Percentiles rank a stretch among this genome's conserved stretches.
These are phyloP conservation scores for Neodiprion lecontei DNA, from an alignment of 1,140 invertebrate species.

Conservation along the genomic window DNA sequence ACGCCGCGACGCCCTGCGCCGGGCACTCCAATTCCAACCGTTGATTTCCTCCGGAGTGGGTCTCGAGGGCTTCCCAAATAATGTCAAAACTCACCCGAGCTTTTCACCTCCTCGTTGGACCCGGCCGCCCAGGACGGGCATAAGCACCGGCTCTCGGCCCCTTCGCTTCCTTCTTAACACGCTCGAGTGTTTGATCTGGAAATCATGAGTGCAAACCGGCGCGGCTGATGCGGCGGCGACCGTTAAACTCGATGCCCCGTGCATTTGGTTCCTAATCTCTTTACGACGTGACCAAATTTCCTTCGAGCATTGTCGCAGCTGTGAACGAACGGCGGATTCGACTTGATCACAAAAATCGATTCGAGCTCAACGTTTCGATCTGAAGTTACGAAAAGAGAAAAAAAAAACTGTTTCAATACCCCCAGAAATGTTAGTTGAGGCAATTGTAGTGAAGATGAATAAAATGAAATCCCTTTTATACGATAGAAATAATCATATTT, in stretches of 20 bases:
- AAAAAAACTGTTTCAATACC: too few species aligned
- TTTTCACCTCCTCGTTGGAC: neutral
- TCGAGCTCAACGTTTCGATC: too few species aligned
- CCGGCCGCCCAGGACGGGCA: neutral
- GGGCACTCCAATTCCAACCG: conserved; percentile 41
- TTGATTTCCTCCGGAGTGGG: conserved; percentile 38
- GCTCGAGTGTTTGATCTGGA: conserved; percentile 6
- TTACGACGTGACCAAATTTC: neutral
- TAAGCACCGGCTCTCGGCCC: neutral
- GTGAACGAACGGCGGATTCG: too few species aligned
- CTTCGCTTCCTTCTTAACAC: conserved; percentile 2
- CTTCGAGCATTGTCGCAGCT: too few species aligned
- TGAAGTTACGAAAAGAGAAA: too few species aligned
- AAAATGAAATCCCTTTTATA: too few species aligned
- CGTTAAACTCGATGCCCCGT: neutral
- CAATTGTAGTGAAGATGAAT: too few species aligned
- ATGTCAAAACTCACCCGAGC: conserved; percentile 32
- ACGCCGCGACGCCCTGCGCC: conserved; percentile 26
- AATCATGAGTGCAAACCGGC: conserved; percentile 1
- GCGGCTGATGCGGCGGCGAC: neutral
- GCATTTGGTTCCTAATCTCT: neutral
- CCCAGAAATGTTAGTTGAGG: too few species aligned
- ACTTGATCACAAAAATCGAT: too few species aligned
- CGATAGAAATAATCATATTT: too few species aligned
- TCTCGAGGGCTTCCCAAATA: conserved; percentile 43